Conservation (phyloP, 1,140 invertebrate species). For the Gerris buenoi region DNA sequence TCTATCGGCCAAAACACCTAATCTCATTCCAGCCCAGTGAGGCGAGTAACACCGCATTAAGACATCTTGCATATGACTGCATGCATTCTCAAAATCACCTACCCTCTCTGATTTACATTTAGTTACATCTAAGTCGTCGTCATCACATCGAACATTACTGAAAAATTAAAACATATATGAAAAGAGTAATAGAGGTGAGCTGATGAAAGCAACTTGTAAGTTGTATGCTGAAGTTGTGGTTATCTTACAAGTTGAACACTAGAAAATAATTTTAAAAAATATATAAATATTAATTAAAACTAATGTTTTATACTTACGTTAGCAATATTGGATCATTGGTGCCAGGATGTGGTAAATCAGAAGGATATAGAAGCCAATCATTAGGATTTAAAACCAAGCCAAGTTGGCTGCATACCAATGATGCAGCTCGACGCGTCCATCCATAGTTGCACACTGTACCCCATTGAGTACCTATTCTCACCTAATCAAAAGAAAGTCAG, state of each 20-base stretch:
- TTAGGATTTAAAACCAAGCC: constrained; percentile 82
- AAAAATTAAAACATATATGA: constrained; percentile 18
- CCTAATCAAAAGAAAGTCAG: constrained; percentile 31
- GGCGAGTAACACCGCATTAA: constrained; percentile 75
- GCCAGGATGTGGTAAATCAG: constrained; percentile 61
- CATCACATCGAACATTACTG: constrained; percentile 77
- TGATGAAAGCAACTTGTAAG: no score
- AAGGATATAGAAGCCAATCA: constrained; percentile 72
- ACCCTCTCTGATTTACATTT: constrained; percentile 62
- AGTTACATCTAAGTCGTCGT: constrained; percentile 83
- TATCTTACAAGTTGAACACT: no score
- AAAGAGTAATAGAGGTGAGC: no score
- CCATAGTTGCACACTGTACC: constrained; percentile 93
- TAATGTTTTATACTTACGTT: constrained; percentile 12
- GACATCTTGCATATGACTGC: constrained; percentile 71
- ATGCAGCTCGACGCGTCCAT: constrained; percentile 84
- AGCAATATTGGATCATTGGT: constrained; percentile 48
- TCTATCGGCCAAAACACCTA: constrained; percentile 72
- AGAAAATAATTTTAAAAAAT: neutral
- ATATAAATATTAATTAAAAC: neutral
- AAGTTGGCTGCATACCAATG: constrained; percentile 87
- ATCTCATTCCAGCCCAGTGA: constrained; percentile 81
- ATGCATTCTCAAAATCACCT: constrained; percentile 75
- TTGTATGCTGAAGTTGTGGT: no score
- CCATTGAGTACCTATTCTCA: constrained; percentile 71